These are phyloP conservation scores for Syrmaticus mikado DNA, from an alignment of 2,113 vertebrate genomes.

Conservation along the genomic window DNA sequence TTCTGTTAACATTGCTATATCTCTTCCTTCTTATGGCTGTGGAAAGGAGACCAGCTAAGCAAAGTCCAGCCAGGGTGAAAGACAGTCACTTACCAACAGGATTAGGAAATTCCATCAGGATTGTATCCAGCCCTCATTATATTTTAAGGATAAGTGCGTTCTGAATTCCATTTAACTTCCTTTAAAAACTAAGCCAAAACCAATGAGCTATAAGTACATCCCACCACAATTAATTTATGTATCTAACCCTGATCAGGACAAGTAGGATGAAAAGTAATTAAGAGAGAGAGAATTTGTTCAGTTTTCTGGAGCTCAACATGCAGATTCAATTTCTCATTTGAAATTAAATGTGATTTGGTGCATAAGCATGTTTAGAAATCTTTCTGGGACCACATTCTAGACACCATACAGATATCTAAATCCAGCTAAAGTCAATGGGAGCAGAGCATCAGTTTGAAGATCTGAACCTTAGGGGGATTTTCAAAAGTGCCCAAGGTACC, in stretches of 20 bases:
- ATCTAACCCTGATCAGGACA: not conserved
- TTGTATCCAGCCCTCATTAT: not conserved
- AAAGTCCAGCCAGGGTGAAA: not conserved
- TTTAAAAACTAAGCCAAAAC: not conserved
- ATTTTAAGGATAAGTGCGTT: not conserved
- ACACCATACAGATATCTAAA: not conserved
- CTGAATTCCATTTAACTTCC: not conserved
- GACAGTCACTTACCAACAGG: not conserved
- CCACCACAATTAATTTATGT: not conserved
- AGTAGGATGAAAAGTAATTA: not conserved
- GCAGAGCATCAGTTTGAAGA: not conserved
- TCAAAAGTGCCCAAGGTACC: not conserved
- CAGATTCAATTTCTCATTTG: not conserved
- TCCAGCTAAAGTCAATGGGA: not conserved
- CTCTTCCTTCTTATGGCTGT: not conserved
- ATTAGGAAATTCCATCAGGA: not conserved
- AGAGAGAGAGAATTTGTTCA: not conserved
- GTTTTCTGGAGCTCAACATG: not conserved
- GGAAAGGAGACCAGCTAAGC: not conserved
- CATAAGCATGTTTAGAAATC: not conserved
- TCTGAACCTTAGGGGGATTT: not conserved
- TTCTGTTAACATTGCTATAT: not conserved
- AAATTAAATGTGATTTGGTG: not conserved
- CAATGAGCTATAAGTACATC: not conserved
- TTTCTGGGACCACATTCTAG: rapidly evolving